These are phyloP conservation scores for Pelodiscus sinensis DNA, from an alignment of 2,113 vertebrate species.

Conservation along the genomic window DNA sequence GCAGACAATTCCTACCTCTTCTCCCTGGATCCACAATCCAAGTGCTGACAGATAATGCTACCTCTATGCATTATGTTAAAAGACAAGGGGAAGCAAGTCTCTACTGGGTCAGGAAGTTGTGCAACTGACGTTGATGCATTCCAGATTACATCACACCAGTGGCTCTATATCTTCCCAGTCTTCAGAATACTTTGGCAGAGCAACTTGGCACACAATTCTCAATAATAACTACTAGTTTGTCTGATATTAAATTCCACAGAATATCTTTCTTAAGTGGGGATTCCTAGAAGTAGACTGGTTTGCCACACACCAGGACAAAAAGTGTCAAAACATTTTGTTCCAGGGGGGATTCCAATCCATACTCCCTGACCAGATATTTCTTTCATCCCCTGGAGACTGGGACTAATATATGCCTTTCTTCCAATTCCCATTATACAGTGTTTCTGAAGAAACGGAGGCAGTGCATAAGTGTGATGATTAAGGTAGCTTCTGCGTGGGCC, in stretches of 20 bases:
- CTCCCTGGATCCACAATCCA: too few species aligned
- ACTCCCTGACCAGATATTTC: background rate
- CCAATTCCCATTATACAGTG: background rate
- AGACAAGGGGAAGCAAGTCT: too few species aligned
- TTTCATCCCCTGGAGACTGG: background rate
- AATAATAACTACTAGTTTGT: background rate
- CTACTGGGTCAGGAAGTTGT: too few species aligned
- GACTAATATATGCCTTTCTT: background rate
- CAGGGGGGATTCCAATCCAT: background rate
- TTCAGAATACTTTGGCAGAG: background rate
- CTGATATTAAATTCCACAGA: conserved; percentile 10
- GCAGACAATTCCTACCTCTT: too few species aligned
- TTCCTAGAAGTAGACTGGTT: conserved; percentile 12
- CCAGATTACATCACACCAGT: fast-evolving
- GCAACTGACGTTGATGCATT: fast-evolving
- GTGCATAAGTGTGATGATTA: background rate
- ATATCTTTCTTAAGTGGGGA: background rate
- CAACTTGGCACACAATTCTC: fast-evolving
- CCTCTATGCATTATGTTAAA: too few species aligned
- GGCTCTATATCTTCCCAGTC: fast-evolving
- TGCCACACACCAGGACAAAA: background rate
- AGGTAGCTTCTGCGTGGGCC: fast-evolving
- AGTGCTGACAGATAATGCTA: too few species aligned
- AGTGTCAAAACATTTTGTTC: background rate
- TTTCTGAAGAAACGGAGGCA: background rate